A percentile compares a stretch with the other conserved stretches of the same genome.
phyloP scores from a whole-genome alignment of 2,797 vertebrate species.

The Microhierax caerulescens region DNA sequence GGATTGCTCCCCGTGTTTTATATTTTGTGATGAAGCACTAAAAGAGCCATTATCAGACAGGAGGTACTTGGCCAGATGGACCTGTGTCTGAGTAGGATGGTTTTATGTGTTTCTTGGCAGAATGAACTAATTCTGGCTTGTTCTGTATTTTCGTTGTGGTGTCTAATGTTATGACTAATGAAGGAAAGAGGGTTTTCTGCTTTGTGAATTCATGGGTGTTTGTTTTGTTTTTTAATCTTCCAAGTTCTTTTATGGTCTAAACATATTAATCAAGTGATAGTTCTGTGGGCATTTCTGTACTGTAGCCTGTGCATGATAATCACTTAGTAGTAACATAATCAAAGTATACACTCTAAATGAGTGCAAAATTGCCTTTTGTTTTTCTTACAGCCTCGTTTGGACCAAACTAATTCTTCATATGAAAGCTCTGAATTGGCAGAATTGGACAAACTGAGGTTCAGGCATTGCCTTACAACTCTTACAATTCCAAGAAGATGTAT shows the following conservation, averaged over 20 bases:
- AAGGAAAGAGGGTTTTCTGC: neutral
- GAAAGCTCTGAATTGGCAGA: slow-evolving; percentile 77
- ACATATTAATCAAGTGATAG: neutral
- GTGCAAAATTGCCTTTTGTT: neutral
- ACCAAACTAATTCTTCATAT: slow-evolving; percentile 76
- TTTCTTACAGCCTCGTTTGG: slow-evolving; percentile 80
- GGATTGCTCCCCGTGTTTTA: neutral
- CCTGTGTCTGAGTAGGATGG: neutral
- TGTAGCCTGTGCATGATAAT: neutral
- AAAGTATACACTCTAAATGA: neutral
- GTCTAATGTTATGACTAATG: neutral
- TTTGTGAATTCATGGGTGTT: neutral
- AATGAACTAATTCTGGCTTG: neutral
- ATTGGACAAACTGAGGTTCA: slow-evolving; percentile 80
- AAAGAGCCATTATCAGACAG: neutral
- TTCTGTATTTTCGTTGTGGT: neutral
- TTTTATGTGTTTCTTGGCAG: neutral
- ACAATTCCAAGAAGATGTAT: slow-evolving; percentile 86
- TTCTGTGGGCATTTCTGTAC: neutral
- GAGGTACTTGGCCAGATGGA: neutral
- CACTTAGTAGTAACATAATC: neutral
- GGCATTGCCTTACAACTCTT: slow-evolving; percentile 88
- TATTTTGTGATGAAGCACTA: neutral
- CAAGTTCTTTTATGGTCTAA: neutral
- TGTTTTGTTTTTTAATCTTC: too few species aligned